Conservation (phyloP, 2,888 invertebrate species). For the Megalurothrips usitatus region DNA sequence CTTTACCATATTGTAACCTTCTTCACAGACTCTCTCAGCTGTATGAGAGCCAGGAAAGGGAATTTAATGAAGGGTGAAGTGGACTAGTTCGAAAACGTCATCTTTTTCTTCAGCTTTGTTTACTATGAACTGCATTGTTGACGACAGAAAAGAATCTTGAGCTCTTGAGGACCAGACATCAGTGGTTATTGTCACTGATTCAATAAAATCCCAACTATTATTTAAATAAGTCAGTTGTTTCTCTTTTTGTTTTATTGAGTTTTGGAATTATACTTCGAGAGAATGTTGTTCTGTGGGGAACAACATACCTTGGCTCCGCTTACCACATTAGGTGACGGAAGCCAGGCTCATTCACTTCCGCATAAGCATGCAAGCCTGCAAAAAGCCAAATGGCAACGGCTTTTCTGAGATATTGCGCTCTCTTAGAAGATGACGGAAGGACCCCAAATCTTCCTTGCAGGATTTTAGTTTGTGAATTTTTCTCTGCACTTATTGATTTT, state of each 20-base stretch:
- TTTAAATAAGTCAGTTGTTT: not conserved
- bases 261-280: constrained; percentile 25
- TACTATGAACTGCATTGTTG: constrained; percentile 19
- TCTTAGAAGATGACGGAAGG: not conserved
- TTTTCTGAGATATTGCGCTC: constrained; percentile 1
- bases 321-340: constrained; percentile 8
- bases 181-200: constrained; percentile 9
- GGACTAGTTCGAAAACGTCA: not conserved
- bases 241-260: constrained; percentile 10
- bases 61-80: not conserved
- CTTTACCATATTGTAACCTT: not conserved
- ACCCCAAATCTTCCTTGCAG: not conserved
- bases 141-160: constrained; percentile 12
- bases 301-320: constrained; percentile 29
- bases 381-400: constrained; percentile 10
- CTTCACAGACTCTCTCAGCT: constrained; percentile 3
- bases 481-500: not conserved
- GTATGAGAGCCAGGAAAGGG: constrained; percentile 27
- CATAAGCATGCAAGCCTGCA: constrained; percentile 11
- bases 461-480: not conserved
- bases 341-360: constrained; percentile 18
- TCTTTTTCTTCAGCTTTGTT: not conserved
- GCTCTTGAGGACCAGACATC: constrained; percentile 28
- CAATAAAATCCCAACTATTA: constrained; percentile 8
- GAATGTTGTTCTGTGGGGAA: constrained; percentile 30